Conservation (phyloP, 2,888 invertebrate species). For the Agonopterix subpropinquella region DNA sequence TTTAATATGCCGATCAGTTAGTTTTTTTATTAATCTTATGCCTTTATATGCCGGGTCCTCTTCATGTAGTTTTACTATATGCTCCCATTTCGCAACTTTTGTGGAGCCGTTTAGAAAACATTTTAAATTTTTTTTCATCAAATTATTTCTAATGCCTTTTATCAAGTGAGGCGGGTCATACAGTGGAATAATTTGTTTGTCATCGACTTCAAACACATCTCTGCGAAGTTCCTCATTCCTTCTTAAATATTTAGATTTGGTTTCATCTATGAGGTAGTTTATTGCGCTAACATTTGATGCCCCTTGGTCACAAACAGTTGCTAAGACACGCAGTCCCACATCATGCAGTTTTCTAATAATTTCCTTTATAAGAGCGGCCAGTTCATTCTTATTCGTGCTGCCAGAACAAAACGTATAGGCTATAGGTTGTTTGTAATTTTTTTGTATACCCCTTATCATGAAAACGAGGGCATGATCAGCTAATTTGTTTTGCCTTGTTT, state of each 20-base stretch:
- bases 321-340: not conserved
- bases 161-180: not conserved
- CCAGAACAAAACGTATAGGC: not conserved
- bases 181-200: not conserved
- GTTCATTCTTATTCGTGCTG: not conserved
- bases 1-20: not conserved
- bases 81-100: constrained; percentile 9
- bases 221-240: not conserved
- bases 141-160: constrained; percentile 9
- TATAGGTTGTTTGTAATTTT: not conserved
- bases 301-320: not conserved
- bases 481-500: not conserved
- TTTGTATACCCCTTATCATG: not conserved
- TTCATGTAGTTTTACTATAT: constrained; percentile 4
- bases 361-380: not conserved
- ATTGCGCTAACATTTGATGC: not conserved
- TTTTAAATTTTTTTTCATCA: constrained; percentile 5
- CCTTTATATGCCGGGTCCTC: constrained; percentile 7
- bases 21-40: constrained; percentile 1
- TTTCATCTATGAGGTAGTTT: not conserved
- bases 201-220: not conserved
- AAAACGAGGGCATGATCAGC: not conserved
- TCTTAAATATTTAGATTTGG: not conserved
- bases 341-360: not conserved
- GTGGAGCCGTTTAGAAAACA: not conserved